phyloP scores from a whole-genome alignment of 2,113 vertebrate species.

The Rissa tridactyla region DNA sequence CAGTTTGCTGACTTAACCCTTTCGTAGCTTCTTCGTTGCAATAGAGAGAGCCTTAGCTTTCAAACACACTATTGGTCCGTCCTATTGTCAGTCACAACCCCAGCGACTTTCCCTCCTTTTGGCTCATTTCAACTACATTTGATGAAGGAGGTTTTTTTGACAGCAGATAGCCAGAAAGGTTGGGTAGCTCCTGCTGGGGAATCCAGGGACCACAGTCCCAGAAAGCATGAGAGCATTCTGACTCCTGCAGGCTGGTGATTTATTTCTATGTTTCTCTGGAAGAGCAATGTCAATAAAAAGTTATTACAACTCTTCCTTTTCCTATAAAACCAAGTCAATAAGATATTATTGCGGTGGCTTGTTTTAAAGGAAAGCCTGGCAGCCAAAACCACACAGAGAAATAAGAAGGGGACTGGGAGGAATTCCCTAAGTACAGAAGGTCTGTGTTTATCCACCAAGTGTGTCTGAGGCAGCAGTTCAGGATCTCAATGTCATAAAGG shows the following conservation, averaged over 20 bases:
- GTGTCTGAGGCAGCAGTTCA: not conserved
- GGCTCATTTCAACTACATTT: not conserved
- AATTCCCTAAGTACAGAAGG: not conserved
- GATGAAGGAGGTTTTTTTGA: not conserved
- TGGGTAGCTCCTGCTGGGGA: not conserved
- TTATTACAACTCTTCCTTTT: conserved; percentile 58
- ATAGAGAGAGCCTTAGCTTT: not conserved
- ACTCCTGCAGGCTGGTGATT: not conserved
- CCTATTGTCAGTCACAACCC: not conserved
- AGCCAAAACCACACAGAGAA: not conserved
- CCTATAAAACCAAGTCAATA: conserved; percentile 50
- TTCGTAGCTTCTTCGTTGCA: not conserved
- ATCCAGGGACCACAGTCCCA: not conserved
- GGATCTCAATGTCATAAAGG: not conserved
- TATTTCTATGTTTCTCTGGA: conserved; percentile 1
- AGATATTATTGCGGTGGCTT: not conserved
- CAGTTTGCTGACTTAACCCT: not conserved
- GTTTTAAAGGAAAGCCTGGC: conserved; percentile 29
- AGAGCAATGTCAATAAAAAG: conserved; percentile 60
- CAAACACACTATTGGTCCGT: not conserved
- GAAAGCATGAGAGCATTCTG: not conserved
- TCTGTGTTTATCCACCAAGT: not conserved
- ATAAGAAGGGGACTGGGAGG: not conserved
- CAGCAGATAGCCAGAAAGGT: not conserved
- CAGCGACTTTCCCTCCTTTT: not conserved